Base-by-base conservation (phyloP, 2,888 invertebrate genomes). In the Pilophorus perplexus region DNA sequence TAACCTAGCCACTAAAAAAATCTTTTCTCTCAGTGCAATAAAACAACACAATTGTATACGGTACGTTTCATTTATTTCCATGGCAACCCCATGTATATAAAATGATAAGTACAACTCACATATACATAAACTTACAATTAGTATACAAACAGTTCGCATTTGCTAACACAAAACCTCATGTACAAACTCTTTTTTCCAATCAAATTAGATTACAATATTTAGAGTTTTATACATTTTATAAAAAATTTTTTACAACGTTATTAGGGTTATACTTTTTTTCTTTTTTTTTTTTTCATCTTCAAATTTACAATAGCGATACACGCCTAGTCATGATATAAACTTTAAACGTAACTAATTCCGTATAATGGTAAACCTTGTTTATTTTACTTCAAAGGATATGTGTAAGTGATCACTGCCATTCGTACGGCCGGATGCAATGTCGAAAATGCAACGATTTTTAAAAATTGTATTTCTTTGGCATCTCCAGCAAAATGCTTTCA, bases 71-170 rank as follows among this genome's bases (percentile, higher is more conserved):
- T 44, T 46, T 62, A 62, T 62, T 62, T 62, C 48, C 57, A 66
- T 46, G 44, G 66, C 37, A 14, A 37, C n/a, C 54, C 66, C 66
- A 66, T 22, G 66, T 38, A 54, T 65, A 65, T 33, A 59, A 66
- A 66, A 66, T 59, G 55, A 66, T 44, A 59, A 57, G 59, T 59
- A 66, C 66, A 65, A 54, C 44, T 59, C 59, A 46, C 66, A 66
- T n/a, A n/a, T 50, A 62, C 62, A 62, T 55, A 66, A 57, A 66
- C 66, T 33, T 66, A 65, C 66, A 66, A n/a, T 46, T 66, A 66
- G 57, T 59, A 57, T 62, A 62, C 33, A 62, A 62, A 62, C 62
- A 52, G 40, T 50, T 52, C 50, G 42, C 42, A 52, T 38, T 64
- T 64, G 50, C 52, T 64, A 22, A 52, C 52, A 52, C 38, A 40